Evolutionary conservation across 2,888 invertebrate genomes (phyloP), one percentile per base, ranked within the genome.

Genomic region (Aquatica leii): DNA sequence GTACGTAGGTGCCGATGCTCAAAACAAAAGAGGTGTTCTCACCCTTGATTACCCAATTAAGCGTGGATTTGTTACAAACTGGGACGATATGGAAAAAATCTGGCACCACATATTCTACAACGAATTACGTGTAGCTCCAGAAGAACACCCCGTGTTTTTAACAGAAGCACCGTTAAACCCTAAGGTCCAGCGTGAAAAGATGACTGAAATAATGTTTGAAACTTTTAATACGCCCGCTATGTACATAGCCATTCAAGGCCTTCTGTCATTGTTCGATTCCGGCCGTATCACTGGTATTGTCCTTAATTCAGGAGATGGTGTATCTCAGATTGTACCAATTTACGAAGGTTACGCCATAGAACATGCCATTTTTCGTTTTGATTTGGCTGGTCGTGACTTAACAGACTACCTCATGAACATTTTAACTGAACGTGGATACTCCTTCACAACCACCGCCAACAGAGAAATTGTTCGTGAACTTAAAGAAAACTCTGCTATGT

Each of bases 251-350:
- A 95, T 95, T 85, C 95, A 95, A 85, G 95, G 95, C 76, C 95
- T 95, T 74, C 88, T 95, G 68, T 95, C 95, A 43, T 86, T 95
- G 82, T 96, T 95, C 84, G 95, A 95, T 70, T 95, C 95, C 80
- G 95, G 96, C 86, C 93, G 95, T 89, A 96, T 95, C 84, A 95
- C 95, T 81, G 95, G 95, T 88, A 95, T 95, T 83, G 96, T 97
- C 69, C 85, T 96, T 79, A 96, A 96, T 85, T 95, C 95, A 74
- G 96, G 96, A 71, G 96, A 96, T 84, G 96, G 96, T 85, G 96
- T 96, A 71, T 95, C 95, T 54, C 96, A 96, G 89, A 95, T 95
- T 58, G 95, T 96, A 65, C 96, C 96, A 82, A 95, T 96, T 87
- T 96, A 96, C 83, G 95, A 96, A 86, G 93, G 95, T 76, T 95